These are phyloP conservation scores for Orthochromis indermauri DNA, from an alignment of 2,113 vertebrate species.

Conservation along the genomic window DNA sequence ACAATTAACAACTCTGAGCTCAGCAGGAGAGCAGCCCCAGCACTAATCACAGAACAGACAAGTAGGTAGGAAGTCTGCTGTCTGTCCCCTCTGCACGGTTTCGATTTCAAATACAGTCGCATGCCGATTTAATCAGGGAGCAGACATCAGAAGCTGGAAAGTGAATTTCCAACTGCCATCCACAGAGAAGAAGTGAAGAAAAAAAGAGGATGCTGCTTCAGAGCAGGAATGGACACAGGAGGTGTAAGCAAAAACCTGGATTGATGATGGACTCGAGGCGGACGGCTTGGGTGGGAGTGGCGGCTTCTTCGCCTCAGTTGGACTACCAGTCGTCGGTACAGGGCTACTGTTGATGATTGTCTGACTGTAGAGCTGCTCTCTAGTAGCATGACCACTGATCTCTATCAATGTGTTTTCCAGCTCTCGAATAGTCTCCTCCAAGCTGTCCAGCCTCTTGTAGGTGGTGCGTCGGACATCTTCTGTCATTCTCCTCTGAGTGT, in stretches of 20 bases:
- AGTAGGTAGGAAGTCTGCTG: slow-evolving; percentile 39
- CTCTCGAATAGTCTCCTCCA: slow-evolving; percentile 88
- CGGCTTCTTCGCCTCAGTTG: slow-evolving; percentile 59
- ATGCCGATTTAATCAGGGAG: slow-evolving; percentile 23
- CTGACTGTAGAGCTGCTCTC: slow-evolving; percentile 5
- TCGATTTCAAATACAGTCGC: slow-evolving; percentile 22
- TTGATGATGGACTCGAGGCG: slow-evolving; percentile 22
- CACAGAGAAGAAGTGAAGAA: slow-evolving; percentile 19
- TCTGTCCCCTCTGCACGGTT: slow-evolving; percentile 38
- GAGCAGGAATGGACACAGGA: neutral
- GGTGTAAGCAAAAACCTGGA: slow-evolving; percentile 69
- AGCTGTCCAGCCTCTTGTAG: slow-evolving; percentile 79
- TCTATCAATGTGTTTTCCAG: slow-evolving; percentile 84
- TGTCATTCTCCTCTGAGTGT: neutral
- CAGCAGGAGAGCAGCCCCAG: slow-evolving; percentile 26
- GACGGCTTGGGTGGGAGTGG: slow-evolving; percentile 78
- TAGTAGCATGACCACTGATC: slow-evolving; percentile 68
- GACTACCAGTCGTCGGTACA: neutral
- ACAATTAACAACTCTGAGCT: slow-evolving; percentile 6
- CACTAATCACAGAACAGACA: slow-evolving; percentile 30
- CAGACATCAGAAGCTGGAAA: slow-evolving; percentile 57
- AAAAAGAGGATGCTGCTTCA: neutral
- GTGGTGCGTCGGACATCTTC: slow-evolving; percentile 32
- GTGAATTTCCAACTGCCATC: slow-evolving; percentile 14
- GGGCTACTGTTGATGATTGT: neutral